Conservation (phyloP, 2,888 invertebrate genomes). For the Andrena camellia region DNA sequence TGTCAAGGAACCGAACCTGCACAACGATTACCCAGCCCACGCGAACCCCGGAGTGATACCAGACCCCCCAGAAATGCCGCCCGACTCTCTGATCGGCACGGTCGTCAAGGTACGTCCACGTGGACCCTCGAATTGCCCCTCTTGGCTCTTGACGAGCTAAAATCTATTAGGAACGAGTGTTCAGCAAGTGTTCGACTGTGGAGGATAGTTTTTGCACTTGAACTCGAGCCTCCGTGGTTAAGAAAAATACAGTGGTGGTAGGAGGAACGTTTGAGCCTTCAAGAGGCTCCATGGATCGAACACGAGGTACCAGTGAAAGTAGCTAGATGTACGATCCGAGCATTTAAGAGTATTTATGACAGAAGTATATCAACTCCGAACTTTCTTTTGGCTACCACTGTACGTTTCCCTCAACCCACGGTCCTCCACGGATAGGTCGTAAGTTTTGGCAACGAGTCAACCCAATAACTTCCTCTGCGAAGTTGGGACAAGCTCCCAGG, state of each 20-base stretch:
- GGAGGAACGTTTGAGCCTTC: neutral
- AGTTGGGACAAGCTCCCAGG: conserved; percentile 1
- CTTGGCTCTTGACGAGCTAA: neutral
- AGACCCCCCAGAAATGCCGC: conserved; percentile 85
- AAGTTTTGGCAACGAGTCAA: conserved; percentile 18
- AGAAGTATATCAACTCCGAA: neutral
- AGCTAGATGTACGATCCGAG: neutral
- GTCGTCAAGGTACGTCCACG: conserved; percentile 92
- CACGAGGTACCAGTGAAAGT: neutral
- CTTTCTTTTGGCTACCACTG: conserved; percentile 1
- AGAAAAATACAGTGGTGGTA: neutral
- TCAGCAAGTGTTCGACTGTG: neutral
- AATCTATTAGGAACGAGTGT: neutral
- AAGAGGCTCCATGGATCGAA: neutral
- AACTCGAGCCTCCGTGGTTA: neutral
- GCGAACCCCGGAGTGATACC: conserved; percentile 85
- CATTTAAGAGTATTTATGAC: neutral
- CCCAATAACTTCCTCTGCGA: conserved; percentile 1
- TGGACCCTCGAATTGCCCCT: neutral
- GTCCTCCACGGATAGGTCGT: neutral
- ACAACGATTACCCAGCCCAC: conserved; percentile 84
- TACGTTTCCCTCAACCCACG: neutral
- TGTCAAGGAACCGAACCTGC: conserved; percentile 85
- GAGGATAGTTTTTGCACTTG: neutral
- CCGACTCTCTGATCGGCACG: conserved; percentile 92